phyloP scores from a whole-genome alignment of 2,888 invertebrate species.

The Archips crataeganus region DNA sequence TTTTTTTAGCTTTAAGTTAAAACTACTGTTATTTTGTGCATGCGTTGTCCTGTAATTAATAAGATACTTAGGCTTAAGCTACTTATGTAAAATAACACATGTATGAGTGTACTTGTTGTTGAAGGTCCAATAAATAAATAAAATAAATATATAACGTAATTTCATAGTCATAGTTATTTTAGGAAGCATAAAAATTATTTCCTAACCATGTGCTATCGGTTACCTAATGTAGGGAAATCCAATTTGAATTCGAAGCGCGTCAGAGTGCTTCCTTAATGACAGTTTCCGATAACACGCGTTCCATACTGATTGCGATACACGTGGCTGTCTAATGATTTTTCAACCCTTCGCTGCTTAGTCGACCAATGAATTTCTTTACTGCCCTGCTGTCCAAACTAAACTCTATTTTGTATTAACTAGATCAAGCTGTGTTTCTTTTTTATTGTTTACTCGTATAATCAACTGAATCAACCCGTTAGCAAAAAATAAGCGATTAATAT shows the following conservation, averaged over 20 bases:
- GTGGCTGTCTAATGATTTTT: constrained; percentile 1
- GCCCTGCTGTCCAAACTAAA: too few relatives aligned
- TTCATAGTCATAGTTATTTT: not conserved
- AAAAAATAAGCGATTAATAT: not conserved
- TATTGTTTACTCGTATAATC: not conserved
- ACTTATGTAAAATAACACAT: too few relatives aligned
- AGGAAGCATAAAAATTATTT: not conserved
- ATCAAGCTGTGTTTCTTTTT: too few relatives aligned
- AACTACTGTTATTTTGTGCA: too few relatives aligned
- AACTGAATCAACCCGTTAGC: not conserved
- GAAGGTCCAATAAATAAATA: too few relatives aligned
- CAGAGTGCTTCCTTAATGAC: constrained; percentile 37
- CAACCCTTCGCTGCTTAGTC: not conserved
- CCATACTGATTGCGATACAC: constrained; percentile 30
- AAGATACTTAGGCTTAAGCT: too few relatives aligned
- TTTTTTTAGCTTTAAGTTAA: too few relatives aligned
- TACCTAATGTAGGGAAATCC: constrained; percentile 31
- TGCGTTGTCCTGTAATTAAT: too few relatives aligned
- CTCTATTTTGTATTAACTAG: too few relatives aligned
- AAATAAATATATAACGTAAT: not conserved
- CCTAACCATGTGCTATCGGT: not conserved
- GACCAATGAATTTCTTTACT: too few relatives aligned
- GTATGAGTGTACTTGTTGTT: too few relatives aligned
- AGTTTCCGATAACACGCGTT: constrained; percentile 26
- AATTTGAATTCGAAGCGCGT: constrained; percentile 30